These are phyloP conservation scores for Trachelus iudaicus DNA, from an alignment of 2,888 invertebrate genomes.

Conservation along the genomic window DNA sequence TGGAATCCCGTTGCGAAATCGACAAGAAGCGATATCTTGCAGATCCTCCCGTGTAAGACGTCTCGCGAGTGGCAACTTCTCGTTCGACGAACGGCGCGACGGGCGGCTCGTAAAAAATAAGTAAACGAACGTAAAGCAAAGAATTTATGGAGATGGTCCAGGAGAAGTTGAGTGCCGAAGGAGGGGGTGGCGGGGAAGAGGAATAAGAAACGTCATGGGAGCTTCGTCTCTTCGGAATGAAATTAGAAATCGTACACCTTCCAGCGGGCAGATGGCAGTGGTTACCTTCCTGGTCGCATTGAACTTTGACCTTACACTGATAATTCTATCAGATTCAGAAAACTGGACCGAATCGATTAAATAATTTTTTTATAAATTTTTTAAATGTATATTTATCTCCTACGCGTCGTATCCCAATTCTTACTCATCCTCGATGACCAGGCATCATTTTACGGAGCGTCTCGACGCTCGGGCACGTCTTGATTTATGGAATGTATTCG, in stretches of 20 bases:
- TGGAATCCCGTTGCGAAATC: not conserved
- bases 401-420: not conserved
- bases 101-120: slow-evolving; percentile 51
- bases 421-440: slow-evolving; percentile 7
- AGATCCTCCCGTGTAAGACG: not conserved
- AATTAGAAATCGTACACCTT: slow-evolving; percentile 57
- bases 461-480: slow-evolving; percentile 19
- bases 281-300: not conserved
- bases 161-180: not conserved
- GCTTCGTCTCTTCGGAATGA: slow-evolving; percentile 21
- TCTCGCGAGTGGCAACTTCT: slow-evolving; percentile 9
- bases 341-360: slow-evolving; percentile 41
- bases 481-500: not conserved
- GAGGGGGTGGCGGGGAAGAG: not conserved
- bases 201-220: not conserved
- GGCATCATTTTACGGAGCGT: slow-evolving; percentile 21
- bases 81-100: slow-evolving; percentile 16
- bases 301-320: slow-evolving; percentile 36
- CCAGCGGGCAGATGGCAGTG: slow-evolving; percentile 8
- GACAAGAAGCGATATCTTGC: not conserved
- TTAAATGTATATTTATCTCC: not conserved
- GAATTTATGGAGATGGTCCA: slow-evolving; percentile 50
- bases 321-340: slow-evolving; percentile 48
- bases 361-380: not conserved
- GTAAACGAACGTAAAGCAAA: slow-evolving; percentile 48